Evolutionary conservation across 92 coral and sea anemone genomes (phyloP).

Genomic region (Epizoanthus stellaris): DNA sequence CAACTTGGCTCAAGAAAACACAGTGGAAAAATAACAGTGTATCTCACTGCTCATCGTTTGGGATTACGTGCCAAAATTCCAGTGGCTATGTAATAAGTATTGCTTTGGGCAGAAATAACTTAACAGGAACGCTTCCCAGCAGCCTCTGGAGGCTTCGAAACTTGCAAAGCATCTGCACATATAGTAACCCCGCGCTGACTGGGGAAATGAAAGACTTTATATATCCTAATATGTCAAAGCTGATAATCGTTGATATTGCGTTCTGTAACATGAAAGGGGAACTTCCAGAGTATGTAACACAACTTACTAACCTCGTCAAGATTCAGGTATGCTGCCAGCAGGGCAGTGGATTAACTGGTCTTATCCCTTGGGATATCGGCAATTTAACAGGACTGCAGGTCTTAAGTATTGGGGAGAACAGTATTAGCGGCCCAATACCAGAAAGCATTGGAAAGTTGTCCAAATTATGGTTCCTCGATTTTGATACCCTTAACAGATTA

Average conservation of each 20-base stretch:
- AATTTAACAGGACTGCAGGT: conserved; percentile 26
- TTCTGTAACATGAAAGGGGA: conserved; percentile 63
- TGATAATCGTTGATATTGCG: conserved; percentile 59
- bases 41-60: conserved; percentile 80
- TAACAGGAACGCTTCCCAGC: conserved; percentile 62
- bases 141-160: conserved; percentile 84
- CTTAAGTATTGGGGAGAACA: conserved; percentile 45
- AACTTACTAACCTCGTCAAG: conserved; percentile 46
- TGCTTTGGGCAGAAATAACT: conserved; percentile 52
- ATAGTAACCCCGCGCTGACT: conserved; percentile 34
- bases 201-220: conserved; percentile 66
- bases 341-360: conserved; percentile 35
- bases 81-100: conserved; percentile 70
- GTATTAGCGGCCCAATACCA: conserved; percentile 12
- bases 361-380: conserved; percentile 2
- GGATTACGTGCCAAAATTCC: conserved; percentile 69
- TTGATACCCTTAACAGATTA: conserved; percentile 5
- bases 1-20: conserved; percentile 54
- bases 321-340: conserved; percentile 73
- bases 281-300: conserved; percentile 17
- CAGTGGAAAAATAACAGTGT: conserved; percentile 58
- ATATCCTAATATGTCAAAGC: conserved; percentile 71
- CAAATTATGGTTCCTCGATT: conserved; percentile 30
- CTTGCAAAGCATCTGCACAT: conserved; percentile 69
- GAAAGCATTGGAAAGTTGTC: conserved; percentile 14